Conservation (phyloP, 2,888 invertebrate species). For the Teinopalpus imperialis region DNA sequence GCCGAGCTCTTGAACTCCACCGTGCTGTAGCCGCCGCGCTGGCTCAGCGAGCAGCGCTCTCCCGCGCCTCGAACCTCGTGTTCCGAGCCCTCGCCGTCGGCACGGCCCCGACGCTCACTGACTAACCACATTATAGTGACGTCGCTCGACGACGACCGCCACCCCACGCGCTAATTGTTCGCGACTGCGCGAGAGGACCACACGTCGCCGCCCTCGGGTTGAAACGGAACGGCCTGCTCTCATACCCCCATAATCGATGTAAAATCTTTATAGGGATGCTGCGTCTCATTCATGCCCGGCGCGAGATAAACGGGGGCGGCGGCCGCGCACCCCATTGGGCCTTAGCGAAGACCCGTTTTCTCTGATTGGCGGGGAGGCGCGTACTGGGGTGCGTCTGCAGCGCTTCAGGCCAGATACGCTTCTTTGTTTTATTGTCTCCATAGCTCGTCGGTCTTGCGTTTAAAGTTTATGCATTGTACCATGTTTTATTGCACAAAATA, state of each 20-base stretch:
- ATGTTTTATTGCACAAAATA: slow-evolving; percentile 79
- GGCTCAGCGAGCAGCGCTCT: slow-evolving; percentile 72
- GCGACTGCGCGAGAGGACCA: slow-evolving; percentile 74
- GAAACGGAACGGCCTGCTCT: slow-evolving; percentile 68
- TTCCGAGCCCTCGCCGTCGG: slow-evolving; percentile 76
- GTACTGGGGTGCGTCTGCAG: slow-evolving; percentile 40
- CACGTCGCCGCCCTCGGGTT: slow-evolving; percentile 66
- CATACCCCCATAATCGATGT: slow-evolving; percentile 75
- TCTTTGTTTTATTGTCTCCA: slow-evolving; percentile 82
- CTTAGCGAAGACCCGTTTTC: slow-evolving; percentile 39
- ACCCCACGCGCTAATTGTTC: slow-evolving; percentile 78
- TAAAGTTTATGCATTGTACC: slow-evolving; percentile 80
- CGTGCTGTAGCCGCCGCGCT: slow-evolving; percentile 85
- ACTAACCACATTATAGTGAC: slow-evolving; percentile 85
- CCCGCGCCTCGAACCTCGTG: slow-evolving; percentile 66
- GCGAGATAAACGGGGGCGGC: slow-evolving; percentile 37
- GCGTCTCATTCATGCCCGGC: slow-evolving; percentile 65
- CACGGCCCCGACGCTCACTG: slow-evolving; percentile 83
- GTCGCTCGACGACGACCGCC: slow-evolving; percentile 65
- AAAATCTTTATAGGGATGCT: slow-evolving; percentile 69
- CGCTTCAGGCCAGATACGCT: slow-evolving; percentile 69
- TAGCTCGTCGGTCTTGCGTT: slow-evolving; percentile 79
- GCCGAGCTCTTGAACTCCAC: slow-evolving; percentile 92
- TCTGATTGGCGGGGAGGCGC: slow-evolving; percentile 37
- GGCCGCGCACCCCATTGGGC: slow-evolving; percentile 39